phyloP scores from a whole-genome alignment of 2,888 invertebrate genomes.

The Agonum fuliginosum region DNA sequence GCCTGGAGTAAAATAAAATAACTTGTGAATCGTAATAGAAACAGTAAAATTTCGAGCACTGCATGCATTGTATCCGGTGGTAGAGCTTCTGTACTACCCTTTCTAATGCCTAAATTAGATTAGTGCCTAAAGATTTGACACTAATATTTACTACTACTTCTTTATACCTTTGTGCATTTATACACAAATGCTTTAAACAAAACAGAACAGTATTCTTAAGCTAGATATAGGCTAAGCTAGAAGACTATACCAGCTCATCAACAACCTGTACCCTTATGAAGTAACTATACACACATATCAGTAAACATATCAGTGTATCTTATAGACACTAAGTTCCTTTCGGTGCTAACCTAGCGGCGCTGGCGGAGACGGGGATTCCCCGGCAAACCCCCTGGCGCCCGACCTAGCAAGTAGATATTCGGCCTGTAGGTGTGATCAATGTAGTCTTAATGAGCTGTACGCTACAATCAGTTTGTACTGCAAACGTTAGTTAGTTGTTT shows the following conservation, averaged over 20 bases:
- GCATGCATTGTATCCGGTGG: constrained; percentile 36
- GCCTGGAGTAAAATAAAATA: too few species aligned
- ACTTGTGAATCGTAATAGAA: background rate
- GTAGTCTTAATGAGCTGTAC: constrained; percentile 54
- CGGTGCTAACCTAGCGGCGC: constrained; percentile 54
- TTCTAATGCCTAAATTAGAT: constrained; percentile 60
- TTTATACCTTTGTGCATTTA: constrained; percentile 59
- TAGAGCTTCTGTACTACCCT: constrained; percentile 59
- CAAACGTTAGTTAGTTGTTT: constrained; percentile 46
- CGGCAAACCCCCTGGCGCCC: constrained; percentile 36
- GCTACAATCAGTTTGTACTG: constrained; percentile 58
- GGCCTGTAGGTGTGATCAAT: constrained; percentile 60
- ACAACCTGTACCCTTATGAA: constrained; percentile 46
- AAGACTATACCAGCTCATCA: constrained; percentile 41
- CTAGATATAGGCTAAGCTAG: constrained; percentile 59
- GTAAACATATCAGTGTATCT: constrained; percentile 56
- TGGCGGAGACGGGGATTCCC: constrained; percentile 53
- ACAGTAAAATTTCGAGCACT: background rate
- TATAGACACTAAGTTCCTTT: constrained; percentile 59
- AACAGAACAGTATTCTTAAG: constrained; percentile 59
- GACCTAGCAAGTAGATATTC: constrained; percentile 58
- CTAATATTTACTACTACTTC: constrained; percentile 59
- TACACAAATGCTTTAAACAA: constrained; percentile 58
- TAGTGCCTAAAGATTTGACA: constrained; percentile 60
- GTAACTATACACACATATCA: constrained; percentile 40